Conservation (phyloP, 2,113 vertebrate species). For the Ptyas mucosa region DNA sequence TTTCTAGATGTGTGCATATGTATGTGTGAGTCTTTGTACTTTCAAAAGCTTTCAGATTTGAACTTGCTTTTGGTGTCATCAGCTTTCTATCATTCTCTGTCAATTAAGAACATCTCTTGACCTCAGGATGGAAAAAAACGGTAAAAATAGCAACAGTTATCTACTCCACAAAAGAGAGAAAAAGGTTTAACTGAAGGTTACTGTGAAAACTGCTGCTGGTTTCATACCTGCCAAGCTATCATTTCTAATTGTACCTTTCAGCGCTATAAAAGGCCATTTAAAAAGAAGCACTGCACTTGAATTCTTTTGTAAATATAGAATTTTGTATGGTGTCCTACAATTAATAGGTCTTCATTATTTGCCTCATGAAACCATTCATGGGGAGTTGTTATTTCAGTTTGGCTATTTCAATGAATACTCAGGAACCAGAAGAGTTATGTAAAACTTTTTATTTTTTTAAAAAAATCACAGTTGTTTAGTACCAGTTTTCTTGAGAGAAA, state of each 20-base stretch:
- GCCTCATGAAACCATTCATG: conserved; percentile 20
- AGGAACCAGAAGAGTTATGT: not conserved
- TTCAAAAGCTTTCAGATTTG: conserved; percentile 26
- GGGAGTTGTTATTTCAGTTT: not conserved
- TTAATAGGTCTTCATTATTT: conserved; percentile 24
- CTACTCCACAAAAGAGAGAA: conserved; percentile 17
- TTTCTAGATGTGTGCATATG: not conserved
- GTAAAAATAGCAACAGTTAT: conserved; percentile 22
- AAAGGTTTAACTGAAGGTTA: conserved; percentile 39
- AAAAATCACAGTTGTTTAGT: not conserved
- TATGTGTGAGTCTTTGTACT: not conserved
- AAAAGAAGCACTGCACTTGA: conserved; percentile 21
- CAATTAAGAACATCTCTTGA: conserved; percentile 14
- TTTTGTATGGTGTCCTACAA: conserved; percentile 35
- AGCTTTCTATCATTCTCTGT: conserved; percentile 18
- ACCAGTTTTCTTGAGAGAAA: not conserved
- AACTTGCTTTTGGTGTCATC: conserved; percentile 18
- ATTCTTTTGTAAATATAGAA: conserved; percentile 26
- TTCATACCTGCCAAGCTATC: conserved; percentile 39
- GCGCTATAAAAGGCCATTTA: conserved; percentile 16
- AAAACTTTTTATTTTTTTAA: not conserved
- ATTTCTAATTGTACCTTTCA: conserved; percentile 42
- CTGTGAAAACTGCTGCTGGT: conserved; percentile 32
- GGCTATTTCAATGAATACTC: conserved; percentile 6
- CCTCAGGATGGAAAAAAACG: not conserved